Evolutionary conservation across 2,113 vertebrate genomes (phyloP).

Genomic region (Psittacara wagleri): DNA sequence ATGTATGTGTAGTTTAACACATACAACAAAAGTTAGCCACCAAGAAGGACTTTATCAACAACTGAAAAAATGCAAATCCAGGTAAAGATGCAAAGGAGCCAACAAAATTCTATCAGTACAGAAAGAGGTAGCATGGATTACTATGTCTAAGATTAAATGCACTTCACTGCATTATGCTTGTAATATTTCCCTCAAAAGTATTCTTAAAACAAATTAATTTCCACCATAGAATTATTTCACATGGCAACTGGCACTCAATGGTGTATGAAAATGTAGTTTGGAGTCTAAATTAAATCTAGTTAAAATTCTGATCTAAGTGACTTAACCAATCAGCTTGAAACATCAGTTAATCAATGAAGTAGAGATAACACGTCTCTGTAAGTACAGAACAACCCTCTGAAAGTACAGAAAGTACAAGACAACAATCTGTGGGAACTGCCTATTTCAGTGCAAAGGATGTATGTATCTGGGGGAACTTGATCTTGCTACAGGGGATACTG

Average conservation of each 20-base stretch:
- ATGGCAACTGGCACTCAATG: neutral
- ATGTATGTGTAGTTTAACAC: neutral
- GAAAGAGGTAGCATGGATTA: neutral
- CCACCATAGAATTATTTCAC: neutral
- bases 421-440: neutral
- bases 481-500: neutral
- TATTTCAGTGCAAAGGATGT: neutral
- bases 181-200: neutral
- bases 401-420: neutral
- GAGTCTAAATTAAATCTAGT: constrained; percentile 23
- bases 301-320: constrained; percentile 14
- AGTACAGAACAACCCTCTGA: neutral
- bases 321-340: neutral
- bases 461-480: neutral
- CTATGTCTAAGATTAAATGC: neutral
- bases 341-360: neutral
- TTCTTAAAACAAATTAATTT: neutral
- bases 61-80: neutral
- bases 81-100: neutral
- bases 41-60: neutral
- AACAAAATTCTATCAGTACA: neutral
- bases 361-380: neutral
- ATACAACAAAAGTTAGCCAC: neutral
- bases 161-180: neutral
- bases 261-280: constrained; percentile 23